Percentiles rank a stretch among this genome's conserved stretches.
Evolutionary conservation across 2,888 invertebrate species (phyloP).

Genomic region (Blomia tropicalis): DNA sequence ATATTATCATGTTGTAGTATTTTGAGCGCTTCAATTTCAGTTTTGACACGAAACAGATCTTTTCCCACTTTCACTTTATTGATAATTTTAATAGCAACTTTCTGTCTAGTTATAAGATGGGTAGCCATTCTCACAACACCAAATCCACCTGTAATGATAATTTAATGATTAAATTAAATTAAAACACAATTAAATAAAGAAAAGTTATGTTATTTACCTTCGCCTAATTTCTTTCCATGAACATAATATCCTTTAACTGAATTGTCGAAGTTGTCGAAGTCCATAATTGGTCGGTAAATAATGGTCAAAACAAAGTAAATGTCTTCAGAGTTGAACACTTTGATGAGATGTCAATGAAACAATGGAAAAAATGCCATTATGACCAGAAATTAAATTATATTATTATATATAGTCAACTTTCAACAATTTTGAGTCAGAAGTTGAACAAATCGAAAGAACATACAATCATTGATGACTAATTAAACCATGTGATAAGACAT

Average conservation of each 20-base stretch:
- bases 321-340: too few relatives aligned
- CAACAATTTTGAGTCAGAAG: too few relatives aligned
- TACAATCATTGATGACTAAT: too few relatives aligned
- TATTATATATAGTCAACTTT: too few relatives aligned
- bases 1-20: slow-evolving; percentile 53
- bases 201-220: slow-evolving; percentile 24
- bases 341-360: too few relatives aligned
- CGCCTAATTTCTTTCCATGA: slow-evolving; percentile 24
- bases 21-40: slow-evolving; percentile 57
- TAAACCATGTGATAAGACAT: too few relatives aligned
- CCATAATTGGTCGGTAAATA: too few relatives aligned
- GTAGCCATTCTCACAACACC: slow-evolving; percentile 63
- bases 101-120: slow-evolving; percentile 58
- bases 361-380: too few relatives aligned
- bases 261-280: not conserved
- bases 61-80: slow-evolving; percentile 51
- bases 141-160: slow-evolving; percentile 48
- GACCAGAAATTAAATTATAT: too few relatives aligned
- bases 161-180: not conserved
- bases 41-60: slow-evolving; percentile 49
- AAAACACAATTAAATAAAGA: not conserved
- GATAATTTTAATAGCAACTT: slow-evolving; percentile 67
- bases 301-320: too few relatives aligned
- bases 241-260: slow-evolving; percentile 19
- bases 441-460: too few relatives aligned